Percentiles rank a stretch among this genome's conserved stretches.
phyloP scores from a whole-genome alignment of 2,888 invertebrate species.

The Apeira syringaria region DNA sequence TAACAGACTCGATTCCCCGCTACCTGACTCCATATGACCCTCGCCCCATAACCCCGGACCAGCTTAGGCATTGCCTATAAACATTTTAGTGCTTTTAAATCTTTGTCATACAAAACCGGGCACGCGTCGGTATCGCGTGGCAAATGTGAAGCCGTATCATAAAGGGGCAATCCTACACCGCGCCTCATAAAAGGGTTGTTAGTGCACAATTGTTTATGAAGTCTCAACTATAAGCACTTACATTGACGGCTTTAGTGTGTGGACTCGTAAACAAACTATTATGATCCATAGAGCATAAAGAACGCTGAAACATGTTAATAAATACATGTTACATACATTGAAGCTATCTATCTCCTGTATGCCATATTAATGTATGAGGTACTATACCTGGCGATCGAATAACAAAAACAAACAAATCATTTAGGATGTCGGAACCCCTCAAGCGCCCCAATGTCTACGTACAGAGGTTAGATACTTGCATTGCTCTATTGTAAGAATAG shows the following conservation, averaged over 20 bases:
- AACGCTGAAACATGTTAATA: too few relatives aligned
- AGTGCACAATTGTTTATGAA: slow-evolving; percentile 34
- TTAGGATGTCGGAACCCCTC: slow-evolving; percentile 7
- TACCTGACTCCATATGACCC: slow-evolving; percentile 9
- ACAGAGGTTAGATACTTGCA: too few relatives aligned
- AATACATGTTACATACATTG: too few relatives aligned
- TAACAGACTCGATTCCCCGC: neutral
- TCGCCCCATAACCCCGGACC: slow-evolving; percentile 9
- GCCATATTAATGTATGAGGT: too few relatives aligned
- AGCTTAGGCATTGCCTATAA: slow-evolving; percentile 9
- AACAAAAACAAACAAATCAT: slow-evolving; percentile 15
- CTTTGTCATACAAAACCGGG: slow-evolving; percentile 8
- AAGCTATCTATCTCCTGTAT: too few relatives aligned
- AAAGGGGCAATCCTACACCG: slow-evolving; percentile 20
- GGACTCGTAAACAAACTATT: slow-evolving; percentile 58
- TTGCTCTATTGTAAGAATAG: too few relatives aligned
- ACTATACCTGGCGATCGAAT: too few relatives aligned
- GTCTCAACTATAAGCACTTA: slow-evolving; percentile 48
- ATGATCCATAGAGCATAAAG: slow-evolving; percentile 27
- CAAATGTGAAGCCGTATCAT: slow-evolving; percentile 16
- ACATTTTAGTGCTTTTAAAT: slow-evolving; percentile 17
- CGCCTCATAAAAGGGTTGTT: slow-evolving; percentile 25
- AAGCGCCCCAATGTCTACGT: slow-evolving; percentile 12
- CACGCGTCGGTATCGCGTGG: slow-evolving; percentile 19
- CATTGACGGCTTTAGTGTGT: slow-evolving; percentile 47